Evolutionary conservation across 2,888 invertebrate genomes (phyloP).

Genomic region (Eupelmus urozonus): DNA sequence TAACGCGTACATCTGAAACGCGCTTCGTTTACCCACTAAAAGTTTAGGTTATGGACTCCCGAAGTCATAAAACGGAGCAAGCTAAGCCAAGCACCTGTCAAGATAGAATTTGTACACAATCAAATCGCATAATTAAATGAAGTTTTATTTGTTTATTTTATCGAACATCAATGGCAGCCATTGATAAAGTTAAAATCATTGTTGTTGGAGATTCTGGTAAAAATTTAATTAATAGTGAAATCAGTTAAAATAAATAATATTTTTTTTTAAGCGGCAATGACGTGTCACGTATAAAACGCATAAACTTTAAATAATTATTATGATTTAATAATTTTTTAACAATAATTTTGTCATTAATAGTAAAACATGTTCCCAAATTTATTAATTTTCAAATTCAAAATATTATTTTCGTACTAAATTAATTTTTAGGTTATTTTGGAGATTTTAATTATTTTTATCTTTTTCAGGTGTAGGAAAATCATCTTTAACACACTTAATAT

Average conservation of each 20-base stretch:
- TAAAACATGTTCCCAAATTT: neutral
- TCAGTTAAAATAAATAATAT: neutral
- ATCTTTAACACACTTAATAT: slow-evolving; percentile 93
- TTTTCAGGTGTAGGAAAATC: slow-evolving; percentile 96
- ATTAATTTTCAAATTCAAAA: slow-evolving; percentile 19
- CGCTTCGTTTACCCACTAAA: slow-evolving; percentile 28
- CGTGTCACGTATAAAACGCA: slow-evolving; percentile 30
- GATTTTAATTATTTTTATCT: neutral
- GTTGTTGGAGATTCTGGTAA: slow-evolving; percentile 94
- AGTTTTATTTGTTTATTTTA: slow-evolving; percentile 55
- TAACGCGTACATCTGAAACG: slow-evolving; percentile 20
- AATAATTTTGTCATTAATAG: neutral
- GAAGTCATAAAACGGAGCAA: neutral
- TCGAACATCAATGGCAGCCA: slow-evolving; percentile 83
- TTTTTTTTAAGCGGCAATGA: slow-evolving; percentile 6
- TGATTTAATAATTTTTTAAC: neutral
- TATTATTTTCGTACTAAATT: neutral
- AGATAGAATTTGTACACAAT: slow-evolving; percentile 58
- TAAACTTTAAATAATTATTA: neutral
- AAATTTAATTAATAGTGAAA: slow-evolving; percentile 29
- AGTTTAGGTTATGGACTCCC: slow-evolving; percentile 50
- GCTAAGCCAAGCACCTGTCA: slow-evolving; percentile 28
- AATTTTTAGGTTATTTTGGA: neutral
- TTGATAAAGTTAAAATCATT: slow-evolving; percentile 93
- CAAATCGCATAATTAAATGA: slow-evolving; percentile 75